phyloP scores from a whole-genome alignment of 2,888 invertebrate species.

The Tupiocoris notatus region DNA sequence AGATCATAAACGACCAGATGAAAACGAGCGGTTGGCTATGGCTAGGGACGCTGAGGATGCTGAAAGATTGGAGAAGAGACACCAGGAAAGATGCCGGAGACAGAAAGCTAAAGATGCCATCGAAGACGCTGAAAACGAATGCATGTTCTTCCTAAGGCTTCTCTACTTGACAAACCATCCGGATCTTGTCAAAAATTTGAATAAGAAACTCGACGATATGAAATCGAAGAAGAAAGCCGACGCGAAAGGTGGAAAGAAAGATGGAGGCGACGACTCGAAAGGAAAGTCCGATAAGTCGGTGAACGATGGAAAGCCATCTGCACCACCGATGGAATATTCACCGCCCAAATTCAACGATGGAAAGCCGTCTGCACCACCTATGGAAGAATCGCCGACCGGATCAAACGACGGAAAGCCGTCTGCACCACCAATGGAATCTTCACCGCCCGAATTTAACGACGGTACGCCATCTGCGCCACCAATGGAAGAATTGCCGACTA shows the following conservation, averaged over 20 bases:
- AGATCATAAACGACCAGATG: neutral
- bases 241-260: neutral
- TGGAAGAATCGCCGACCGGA: too few relatives aligned
- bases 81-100: neutral
- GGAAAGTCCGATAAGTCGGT: neutral
- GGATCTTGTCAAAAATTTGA: slow-evolving; percentile 1
- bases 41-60: slow-evolving; percentile 9
- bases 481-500: too few relatives aligned
- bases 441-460: too few relatives aligned
- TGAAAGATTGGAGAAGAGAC: slow-evolving; percentile 9
- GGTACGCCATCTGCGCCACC: too few relatives aligned
- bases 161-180: slow-evolving; percentile 14
- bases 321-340: too few relatives aligned
- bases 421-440: too few relatives aligned
- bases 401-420: too few relatives aligned
- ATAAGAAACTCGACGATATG: neutral
- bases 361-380: too few relatives aligned
- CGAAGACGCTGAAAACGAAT: slow-evolving; percentile 8
- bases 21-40: neutral
- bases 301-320: too few relatives aligned
- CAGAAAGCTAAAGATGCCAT: neutral
- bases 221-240: neutral
- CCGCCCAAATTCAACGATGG: too few relatives aligned
- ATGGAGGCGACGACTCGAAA: neutral
- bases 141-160: slow-evolving; percentile 16